Evolutionary conservation across 2,113 vertebrate genomes (phyloP).

Genomic region (Tragelaphus buxtoni): DNA sequence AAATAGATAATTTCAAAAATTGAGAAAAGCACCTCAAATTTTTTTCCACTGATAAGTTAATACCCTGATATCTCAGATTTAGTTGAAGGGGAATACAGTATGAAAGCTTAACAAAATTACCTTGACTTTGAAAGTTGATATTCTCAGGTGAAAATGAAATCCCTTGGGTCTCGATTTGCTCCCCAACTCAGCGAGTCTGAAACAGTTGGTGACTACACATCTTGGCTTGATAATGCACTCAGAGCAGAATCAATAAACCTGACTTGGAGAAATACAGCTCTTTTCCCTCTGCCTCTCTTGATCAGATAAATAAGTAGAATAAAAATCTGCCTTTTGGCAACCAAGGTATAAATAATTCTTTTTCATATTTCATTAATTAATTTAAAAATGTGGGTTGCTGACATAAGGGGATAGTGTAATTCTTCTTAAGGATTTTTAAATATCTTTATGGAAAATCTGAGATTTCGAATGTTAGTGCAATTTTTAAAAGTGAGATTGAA

Average conservation of each 20-base stretch:
- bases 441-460: neutral
- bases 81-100: conserved; percentile 47
- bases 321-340: conserved; percentile 47
- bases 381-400: conserved; percentile 19
- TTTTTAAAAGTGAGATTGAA: neutral
- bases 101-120: conserved; percentile 68
- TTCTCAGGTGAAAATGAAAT: conserved; percentile 62
- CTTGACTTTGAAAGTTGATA: conserved; percentile 71
- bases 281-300: neutral
- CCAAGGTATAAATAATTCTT: conserved; percentile 24
- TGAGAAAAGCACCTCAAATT: conserved; percentile 67
- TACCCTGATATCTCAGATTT: conserved; percentile 70
- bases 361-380: conserved; percentile 34
- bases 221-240: conserved; percentile 73
- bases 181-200: conserved; percentile 67
- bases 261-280: conserved; percentile 72
- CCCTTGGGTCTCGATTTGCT: conserved; percentile 45
- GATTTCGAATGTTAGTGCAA: neutral
- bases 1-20: conserved; percentile 35
- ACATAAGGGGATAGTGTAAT: neutral
- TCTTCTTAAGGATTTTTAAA: neutral
- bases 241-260: conserved; percentile 76
- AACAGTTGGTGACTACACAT: conserved; percentile 62
- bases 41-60: conserved; percentile 38
- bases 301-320: conserved; percentile 57